These are phyloP conservation scores for Megaceryle alcyon DNA, from an alignment of 2,797 vertebrate species.

Conservation along the genomic window DNA sequence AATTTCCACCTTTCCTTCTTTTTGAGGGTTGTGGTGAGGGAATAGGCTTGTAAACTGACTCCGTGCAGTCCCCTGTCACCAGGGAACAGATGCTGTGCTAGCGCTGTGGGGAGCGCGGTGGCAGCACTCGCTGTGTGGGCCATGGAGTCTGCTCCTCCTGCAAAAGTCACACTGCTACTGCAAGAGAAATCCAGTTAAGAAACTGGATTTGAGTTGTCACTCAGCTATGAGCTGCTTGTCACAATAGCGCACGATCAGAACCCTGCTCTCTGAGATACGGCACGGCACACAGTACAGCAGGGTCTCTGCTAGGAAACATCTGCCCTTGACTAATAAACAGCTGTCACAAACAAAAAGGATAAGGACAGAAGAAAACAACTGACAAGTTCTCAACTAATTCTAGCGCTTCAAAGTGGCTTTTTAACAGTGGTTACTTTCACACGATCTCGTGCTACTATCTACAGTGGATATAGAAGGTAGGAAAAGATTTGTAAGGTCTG, in stretches of 20 bases:
- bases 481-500: not conserved
- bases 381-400: not conserved
- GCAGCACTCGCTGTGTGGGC: not conserved
- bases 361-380: not conserved
- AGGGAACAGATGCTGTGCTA: not conserved
- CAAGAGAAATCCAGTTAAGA: not conserved
- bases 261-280: not conserved
- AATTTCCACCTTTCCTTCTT: not conserved
- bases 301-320: not conserved
- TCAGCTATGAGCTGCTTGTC: not conserved
- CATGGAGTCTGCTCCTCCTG: not conserved
- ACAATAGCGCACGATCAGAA: not conserved
- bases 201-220: not conserved
- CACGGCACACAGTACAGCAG: fast-evolving
- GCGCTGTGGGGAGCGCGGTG: not conserved
- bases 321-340: not conserved
- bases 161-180: not conserved
- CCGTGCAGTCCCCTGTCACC: not conserved
- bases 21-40: not conserved
- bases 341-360: not conserved
- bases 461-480: not conserved
- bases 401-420: not conserved
- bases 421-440: not conserved
- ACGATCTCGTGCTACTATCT: not conserved
- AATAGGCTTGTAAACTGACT: not conserved